phyloP scores from a whole-genome alignment of 2,797 vertebrate genomes.

The Melanotaenia trifasciata region DNA sequence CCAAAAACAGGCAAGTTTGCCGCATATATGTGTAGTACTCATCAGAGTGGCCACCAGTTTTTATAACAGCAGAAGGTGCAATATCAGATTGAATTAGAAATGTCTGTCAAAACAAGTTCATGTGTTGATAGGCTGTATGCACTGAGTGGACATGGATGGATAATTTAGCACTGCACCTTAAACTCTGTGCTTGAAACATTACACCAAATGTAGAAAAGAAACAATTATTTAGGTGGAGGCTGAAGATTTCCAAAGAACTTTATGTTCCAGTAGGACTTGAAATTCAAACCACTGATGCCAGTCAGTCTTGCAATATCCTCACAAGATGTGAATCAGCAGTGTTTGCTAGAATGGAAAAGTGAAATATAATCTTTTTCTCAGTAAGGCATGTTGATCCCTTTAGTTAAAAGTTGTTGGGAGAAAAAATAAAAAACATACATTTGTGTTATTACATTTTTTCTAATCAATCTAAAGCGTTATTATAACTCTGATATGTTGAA shows the following conservation, averaged over 20 bases:
- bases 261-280: neutral
- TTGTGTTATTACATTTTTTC: neutral
- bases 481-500: neutral
- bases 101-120: neutral
- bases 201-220: no score
- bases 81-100: neutral
- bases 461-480: conserved; percentile 35
- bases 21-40: neutral
- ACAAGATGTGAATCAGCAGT: neutral
- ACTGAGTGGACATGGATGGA: neutral
- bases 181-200: neutral
- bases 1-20: neutral
- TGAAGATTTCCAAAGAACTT: neutral
- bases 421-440: neutral
- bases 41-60: neutral
- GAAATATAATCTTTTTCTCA: neutral
- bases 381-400: neutral
- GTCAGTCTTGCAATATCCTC: neutral
- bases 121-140: neutral
- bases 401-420: neutral
- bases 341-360: neutral
- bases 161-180: neutral
- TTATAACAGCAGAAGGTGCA: neutral
- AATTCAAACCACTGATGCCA: neutral
- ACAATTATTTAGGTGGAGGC: neutral